These are phyloP conservation scores for Bombus picipes DNA, from an alignment of 1,140 invertebrate species.

Conservation along the genomic window DNA sequence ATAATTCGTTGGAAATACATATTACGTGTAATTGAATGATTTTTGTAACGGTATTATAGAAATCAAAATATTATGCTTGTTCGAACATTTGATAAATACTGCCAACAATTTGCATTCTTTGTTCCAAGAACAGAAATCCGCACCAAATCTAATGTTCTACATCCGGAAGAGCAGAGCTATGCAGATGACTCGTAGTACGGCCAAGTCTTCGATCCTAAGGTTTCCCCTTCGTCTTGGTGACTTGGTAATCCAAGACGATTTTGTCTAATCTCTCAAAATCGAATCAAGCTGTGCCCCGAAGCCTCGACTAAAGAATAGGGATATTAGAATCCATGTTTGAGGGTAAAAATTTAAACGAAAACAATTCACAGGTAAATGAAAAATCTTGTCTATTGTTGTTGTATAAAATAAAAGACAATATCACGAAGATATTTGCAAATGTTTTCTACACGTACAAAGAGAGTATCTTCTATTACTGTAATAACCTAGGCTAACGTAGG, in stretches of 20 bases:
- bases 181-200: conserved; percentile 67
- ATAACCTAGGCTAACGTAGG: too few species aligned
- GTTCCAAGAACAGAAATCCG: neutral
- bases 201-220: conserved; percentile 76
- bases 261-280: conserved; percentile 71
- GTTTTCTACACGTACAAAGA: neutral
- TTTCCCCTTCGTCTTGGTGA: conserved; percentile 76
- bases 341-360: neutral
- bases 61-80: neutral
- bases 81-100: neutral
- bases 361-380: neutral
- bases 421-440: neutral
- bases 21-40: too few species aligned
- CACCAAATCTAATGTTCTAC: conserved; percentile 30
- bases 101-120: neutral
- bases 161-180: conserved; percentile 58
- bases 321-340: conserved; percentile 19
- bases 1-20: too few species aligned
- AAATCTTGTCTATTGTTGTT: neutral
- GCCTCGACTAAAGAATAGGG: conserved; percentile 58
- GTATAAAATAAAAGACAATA: neutral
- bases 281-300: conserved; percentile 68
- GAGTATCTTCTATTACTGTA: neutral
- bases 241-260: conserved; percentile 75
- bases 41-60: neutral